Conservation (phyloP, 2,888 invertebrate genomes). For the Eilema depressum region DNA sequence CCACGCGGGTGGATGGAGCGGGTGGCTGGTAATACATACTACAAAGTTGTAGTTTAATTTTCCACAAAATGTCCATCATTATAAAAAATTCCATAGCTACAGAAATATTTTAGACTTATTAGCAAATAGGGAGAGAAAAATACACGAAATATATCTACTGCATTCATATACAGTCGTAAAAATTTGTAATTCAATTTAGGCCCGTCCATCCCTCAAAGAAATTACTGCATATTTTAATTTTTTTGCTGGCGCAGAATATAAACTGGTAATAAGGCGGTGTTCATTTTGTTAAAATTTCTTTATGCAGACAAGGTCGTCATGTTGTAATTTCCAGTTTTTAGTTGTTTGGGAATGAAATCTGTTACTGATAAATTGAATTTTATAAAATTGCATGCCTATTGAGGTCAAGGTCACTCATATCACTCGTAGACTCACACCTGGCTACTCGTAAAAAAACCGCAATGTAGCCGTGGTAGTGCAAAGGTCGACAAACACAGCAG, state of each 20-base stretch:
- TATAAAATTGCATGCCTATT: background rate
- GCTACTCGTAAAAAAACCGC: background rate
- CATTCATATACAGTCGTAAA: conserved; percentile 1
- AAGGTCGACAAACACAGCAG: background rate
- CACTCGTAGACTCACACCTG: background rate
- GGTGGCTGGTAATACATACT: background rate
- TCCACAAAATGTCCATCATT: background rate
- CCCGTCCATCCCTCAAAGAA: background rate
- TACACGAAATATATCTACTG: background rate
- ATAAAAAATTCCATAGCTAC: background rate
- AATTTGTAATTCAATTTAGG: background rate
- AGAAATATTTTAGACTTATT: background rate
- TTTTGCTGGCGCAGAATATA: background rate
- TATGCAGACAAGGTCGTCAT: background rate
- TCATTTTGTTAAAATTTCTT: background rate
- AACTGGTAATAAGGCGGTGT: background rate
- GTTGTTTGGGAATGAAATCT: background rate
- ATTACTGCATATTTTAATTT: background rate
- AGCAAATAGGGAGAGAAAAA: background rate
- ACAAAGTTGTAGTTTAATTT: too few relatives aligned
- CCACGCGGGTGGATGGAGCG: too few relatives aligned
- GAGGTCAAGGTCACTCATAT: too few relatives aligned
- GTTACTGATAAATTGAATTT: background rate
- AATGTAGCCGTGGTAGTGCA: background rate
- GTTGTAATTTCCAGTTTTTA: background rate